Evolutionary conservation across 23 tunicate species (phyloP).

Genomic region (Ascidia mentula): DNA sequence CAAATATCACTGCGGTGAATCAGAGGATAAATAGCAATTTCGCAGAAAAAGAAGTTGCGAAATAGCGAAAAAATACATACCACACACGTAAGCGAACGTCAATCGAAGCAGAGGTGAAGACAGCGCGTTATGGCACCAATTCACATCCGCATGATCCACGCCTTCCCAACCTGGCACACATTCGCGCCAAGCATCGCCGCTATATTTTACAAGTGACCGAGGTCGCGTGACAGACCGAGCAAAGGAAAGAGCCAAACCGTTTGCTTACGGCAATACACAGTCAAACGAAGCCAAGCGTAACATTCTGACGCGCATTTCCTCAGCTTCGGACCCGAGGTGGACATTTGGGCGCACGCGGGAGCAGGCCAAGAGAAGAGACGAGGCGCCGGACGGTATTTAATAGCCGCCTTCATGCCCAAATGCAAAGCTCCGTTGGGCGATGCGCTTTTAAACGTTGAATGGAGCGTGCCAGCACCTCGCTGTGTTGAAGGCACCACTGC

Average conservation of each 20-base stretch:
- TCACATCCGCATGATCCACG: not conserved
- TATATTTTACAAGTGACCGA: not conserved
- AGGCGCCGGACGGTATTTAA: not conserved
- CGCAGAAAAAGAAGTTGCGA: too few relatives aligned
- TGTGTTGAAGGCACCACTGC: not conserved
- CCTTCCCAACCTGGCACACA: too few relatives aligned
- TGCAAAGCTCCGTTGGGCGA: not conserved
- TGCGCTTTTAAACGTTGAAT: not conserved
- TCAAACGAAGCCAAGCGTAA: constrained; percentile 12
- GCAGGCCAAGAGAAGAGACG: not conserved
- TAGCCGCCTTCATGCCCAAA: constrained; percentile 6
- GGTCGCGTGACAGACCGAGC: not conserved
- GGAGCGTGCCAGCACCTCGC: not conserved
- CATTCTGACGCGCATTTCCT: constrained; percentile 4
- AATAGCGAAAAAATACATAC: too few relatives aligned
- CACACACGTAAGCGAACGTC: too few relatives aligned
- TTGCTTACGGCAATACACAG: constrained; percentile 23
- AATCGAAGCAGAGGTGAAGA: too few relatives aligned
- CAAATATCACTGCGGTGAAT: not conserved
- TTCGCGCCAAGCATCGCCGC: not conserved
- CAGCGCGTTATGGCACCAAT: too few relatives aligned
- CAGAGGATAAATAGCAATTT: not conserved
- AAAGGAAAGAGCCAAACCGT: not conserved
- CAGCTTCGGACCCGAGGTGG: not conserved
- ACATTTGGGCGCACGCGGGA: not conserved